Evolutionary conservation across 2,888 invertebrate genomes (phyloP).

Genomic region (Mythimna loreyi): DNA sequence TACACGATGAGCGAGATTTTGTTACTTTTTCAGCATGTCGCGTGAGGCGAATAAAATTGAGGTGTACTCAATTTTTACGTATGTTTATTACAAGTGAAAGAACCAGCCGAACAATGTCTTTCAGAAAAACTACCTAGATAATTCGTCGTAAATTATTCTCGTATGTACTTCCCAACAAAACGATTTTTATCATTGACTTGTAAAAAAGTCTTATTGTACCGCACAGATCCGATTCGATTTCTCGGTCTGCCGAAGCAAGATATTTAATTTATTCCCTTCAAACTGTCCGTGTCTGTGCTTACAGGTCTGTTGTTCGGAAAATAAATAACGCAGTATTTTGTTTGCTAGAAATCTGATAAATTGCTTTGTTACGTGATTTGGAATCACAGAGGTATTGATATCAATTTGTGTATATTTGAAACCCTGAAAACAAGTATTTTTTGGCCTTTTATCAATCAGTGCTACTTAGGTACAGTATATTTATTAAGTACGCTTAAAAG

Average conservation of each 20-base stretch:
- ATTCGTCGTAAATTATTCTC: background rate
- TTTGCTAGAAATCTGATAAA: constrained; percentile 46
- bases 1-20: too few species aligned
- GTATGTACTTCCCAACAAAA: constrained; percentile 16
- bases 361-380: constrained; percentile 46
- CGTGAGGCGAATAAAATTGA: too few species aligned
- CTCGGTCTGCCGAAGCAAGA: constrained; percentile 67
- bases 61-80: background rate
- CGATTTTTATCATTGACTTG: constrained; percentile 57
- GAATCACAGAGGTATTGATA: constrained; percentile 15
- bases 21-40: too few species aligned
- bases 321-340: constrained; percentile 50
- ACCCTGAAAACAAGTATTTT: background rate
- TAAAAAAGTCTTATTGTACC: constrained; percentile 51
- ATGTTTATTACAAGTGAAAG: background rate
- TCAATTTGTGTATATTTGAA: background rate
- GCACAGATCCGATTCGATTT: constrained; percentile 64
- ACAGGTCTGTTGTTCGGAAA: constrained; percentile 45
- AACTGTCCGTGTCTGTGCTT: constrained; percentile 58
- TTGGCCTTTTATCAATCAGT: background rate
- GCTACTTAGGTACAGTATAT: background rate
- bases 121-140: background rate
- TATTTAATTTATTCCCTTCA: constrained; percentile 67
- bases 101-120: background rate
- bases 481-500: too few species aligned